Base-by-base conservation (phyloP, 2,797 vertebrate genomes). In the Pangasius macronema region DNA sequence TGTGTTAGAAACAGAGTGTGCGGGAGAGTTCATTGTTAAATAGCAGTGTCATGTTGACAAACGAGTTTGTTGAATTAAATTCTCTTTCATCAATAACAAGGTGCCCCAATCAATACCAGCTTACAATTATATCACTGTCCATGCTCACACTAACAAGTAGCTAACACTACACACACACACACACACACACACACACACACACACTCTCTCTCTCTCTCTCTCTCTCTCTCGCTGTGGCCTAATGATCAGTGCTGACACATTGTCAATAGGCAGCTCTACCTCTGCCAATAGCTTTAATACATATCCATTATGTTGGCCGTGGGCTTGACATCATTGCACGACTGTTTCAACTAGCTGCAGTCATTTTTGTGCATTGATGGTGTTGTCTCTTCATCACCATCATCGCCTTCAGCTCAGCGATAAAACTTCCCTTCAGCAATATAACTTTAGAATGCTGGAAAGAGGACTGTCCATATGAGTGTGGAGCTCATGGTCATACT, bases 1-100 rank as follows among this genome's bases (percentile, higher is more conserved):
- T 72, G 70, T 73, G 9, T 73, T 82, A 51, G 85, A 67, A 67
- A 67, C 11, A 30, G 87, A 3, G 72, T 51, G 84, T 57, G 89
- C 90, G 90, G 91, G 92, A 91, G 92, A 95, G 94, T 94, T 95
- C 93, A 95, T 95, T 93, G 94, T 95, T 95, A 96, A 95, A 95
- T 93, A 93, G 94, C 93, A 91, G 92, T 95, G 95, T 95, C 95
- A 95, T 94, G 95, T 95, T 96, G 96, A 96, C 95, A 95, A 96
- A 96, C 92, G 94, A 95, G 95, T 93, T 95, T 94, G 94, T 93
- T 95, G 94, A 95, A 96, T 96, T 95, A 95, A 96, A 96, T 95
- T 96, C 94, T 93, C 93, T 92, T 93, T 95, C 95, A 95, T 96
- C 95, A 95, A 96, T 95, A 96, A 95, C 94, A 93, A 93, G 91